Base-by-base conservation (phyloP, 1,140 invertebrate species). In the Coptotermes formosanus region DNA sequence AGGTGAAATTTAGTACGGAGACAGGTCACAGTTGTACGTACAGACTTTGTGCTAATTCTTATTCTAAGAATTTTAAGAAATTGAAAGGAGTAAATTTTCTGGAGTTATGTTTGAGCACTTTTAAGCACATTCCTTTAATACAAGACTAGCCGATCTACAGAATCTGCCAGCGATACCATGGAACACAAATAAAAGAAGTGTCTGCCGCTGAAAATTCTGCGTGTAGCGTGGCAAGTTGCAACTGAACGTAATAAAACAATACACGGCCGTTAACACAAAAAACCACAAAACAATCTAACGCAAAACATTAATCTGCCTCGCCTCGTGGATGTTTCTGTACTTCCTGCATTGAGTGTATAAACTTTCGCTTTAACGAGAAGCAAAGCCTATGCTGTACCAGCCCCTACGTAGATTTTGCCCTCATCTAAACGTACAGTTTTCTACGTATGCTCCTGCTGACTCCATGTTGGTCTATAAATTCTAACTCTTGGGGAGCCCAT, bases 361-460 rank as follows among this genome's bases (percentile, higher is more conserved):
- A 83, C 82, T 83, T 45, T 83, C 43, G 32, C 64, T 83, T 43
- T 43, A 83, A 83, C 48, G 82, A 83, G 82, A 83, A 83, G 48
- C 32, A 23, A 52, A 11, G 48, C 82, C 43, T 83, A 43, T 83
- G 82, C 48, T 83, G 32, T 12, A 75, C 3, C 52, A 55, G 52
- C 52, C 52, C 12, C 82, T 82, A 82, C 82, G 82, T 83, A 52
- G 82, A 83, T 83, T 43, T 83, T 30, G 25, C 84, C 84, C 55
- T 85, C 84, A 85, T 85, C 84, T 85, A 85, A 85, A 85, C 84
- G 48, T 59, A 85, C 84, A 85, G 44, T 85, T 85, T 85, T 59
- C 84, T 85, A 85, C 84, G 84, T 85, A 59, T 85, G 55, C 82
- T 75, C 82, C 82, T 83, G 82, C 82, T 83, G 84, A 59, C 44